phyloP scores from a whole-genome alignment of 53 echinoderm and acorn worm genomes.

The Arbacia lixula region DNA sequence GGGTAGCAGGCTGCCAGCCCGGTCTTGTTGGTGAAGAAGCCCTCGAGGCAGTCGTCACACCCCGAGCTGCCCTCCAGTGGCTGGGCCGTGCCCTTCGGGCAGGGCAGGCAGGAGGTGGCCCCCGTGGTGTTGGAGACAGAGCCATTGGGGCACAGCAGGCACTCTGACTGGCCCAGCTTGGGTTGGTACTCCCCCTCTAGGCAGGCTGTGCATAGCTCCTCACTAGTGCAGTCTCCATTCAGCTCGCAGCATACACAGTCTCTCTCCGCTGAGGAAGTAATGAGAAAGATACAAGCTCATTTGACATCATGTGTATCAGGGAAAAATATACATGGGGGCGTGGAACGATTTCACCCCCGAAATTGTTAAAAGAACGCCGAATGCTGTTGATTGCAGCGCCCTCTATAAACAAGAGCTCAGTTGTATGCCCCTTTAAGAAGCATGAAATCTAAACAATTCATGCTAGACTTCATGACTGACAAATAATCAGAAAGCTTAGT shows the following conservation, averaged over 20 bases:
- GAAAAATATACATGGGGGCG: not conserved
- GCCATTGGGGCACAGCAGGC: slow-evolving; percentile 60
- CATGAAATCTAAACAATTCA: not conserved
- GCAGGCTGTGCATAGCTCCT: slow-evolving; percentile 56
- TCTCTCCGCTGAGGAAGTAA: slow-evolving; percentile 5
- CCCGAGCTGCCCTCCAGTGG: slow-evolving; percentile 38
- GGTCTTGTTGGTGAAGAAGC: slow-evolving; percentile 68
- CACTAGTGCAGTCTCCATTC: not conserved
- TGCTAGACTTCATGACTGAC: too few species aligned
- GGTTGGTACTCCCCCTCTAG: slow-evolving; percentile 70
- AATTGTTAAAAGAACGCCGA: too few species aligned
- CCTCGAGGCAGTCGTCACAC: slow-evolving; percentile 59
- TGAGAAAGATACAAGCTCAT: not conserved
- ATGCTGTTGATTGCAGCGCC: not conserved
- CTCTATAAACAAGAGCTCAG: not conserved
- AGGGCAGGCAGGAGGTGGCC: not conserved
- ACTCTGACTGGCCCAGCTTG: slow-evolving; percentile 28
- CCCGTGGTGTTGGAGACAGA: not conserved
- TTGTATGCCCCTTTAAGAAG: not conserved
- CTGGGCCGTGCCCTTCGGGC: slow-evolving; percentile 18
- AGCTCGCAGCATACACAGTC: slow-evolving; percentile 67
- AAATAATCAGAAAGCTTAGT: too few species aligned
- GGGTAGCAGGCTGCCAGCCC: slow-evolving; percentile 46
- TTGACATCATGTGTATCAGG: not conserved
- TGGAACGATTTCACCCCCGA: not conserved